Evolutionary conservation across 1,140 invertebrate genomes (phyloP).

Genomic region (Leptinotarsa undecemlineata): DNA sequence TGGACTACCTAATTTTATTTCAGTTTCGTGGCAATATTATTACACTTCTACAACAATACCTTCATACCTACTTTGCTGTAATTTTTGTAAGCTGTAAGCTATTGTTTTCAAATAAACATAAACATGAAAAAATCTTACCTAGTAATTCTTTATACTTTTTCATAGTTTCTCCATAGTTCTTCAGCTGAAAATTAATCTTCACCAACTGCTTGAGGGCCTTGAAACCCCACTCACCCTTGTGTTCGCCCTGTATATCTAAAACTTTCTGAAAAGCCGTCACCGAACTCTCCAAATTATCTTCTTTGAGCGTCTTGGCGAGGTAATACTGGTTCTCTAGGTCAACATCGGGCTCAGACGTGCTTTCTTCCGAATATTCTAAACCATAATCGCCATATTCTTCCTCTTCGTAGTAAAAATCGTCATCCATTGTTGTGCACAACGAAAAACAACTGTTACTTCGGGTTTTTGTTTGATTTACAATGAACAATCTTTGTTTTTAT

Average conservation of each 20-base stretch:
- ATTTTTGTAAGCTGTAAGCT: too few relatives aligned
- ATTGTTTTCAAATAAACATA: too few relatives aligned
- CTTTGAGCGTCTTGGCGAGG: slow-evolving; percentile 98
- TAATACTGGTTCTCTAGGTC: slow-evolving; percentile 99
- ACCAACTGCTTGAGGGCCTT: slow-evolving; percentile 99
- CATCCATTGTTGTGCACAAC: slow-evolving; percentile 13
- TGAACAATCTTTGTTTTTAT: neutral
- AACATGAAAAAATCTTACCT: slow-evolving; percentile 55
- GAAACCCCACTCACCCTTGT: slow-evolving; percentile 99
- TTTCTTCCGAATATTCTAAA: slow-evolving; percentile 89
- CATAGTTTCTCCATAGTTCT: slow-evolving; percentile 97
- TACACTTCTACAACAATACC: too few relatives aligned
- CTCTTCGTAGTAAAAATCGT: slow-evolving; percentile 19
- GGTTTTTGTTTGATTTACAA: neutral
- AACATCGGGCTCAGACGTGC: slow-evolving; percentile 96
- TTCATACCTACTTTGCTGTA: too few relatives aligned
- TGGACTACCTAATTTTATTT: too few relatives aligned
- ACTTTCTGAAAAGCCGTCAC: slow-evolving; percentile 95
- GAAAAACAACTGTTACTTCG: neutral
- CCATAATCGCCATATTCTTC: slow-evolving; percentile 45
- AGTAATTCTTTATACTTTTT: slow-evolving; percentile 91
- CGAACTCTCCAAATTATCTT: slow-evolving; percentile 90
- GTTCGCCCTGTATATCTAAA: slow-evolving; percentile 89
- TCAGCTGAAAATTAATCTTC: slow-evolving; percentile 98
- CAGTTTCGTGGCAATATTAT: too few relatives aligned